These are phyloP conservation scores for Pelecanoides urinatrix DNA, from an alignment of 2,113 vertebrate species.

Conservation along the genomic window DNA sequence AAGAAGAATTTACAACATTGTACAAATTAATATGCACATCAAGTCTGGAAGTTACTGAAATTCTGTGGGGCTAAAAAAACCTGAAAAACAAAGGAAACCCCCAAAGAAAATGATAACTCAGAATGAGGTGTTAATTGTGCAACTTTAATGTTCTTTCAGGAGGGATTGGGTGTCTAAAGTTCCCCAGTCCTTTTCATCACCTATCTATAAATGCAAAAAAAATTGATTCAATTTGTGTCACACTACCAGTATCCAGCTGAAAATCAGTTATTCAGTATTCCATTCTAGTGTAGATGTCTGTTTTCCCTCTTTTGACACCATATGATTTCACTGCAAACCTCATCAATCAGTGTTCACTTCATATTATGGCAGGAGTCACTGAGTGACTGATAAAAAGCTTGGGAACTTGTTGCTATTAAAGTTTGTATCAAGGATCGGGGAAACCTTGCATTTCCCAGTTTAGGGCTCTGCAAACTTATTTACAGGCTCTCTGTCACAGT, in stretches of 20 bases:
- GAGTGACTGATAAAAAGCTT: not conserved
- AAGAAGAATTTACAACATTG: not conserved
- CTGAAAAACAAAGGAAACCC: not conserved
- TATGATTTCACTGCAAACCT: not conserved
- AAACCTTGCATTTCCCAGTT: not conserved
- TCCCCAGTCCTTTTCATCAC: not conserved
- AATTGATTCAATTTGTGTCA: not conserved
- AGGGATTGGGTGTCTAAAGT: not conserved
- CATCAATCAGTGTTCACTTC: not conserved
- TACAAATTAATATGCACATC: not conserved
- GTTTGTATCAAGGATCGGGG: not conserved
- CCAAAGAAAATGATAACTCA: not conserved
- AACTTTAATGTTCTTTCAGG: not conserved
- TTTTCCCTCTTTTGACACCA: not conserved
- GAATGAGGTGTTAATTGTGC: not conserved
- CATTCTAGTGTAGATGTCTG: not conserved
- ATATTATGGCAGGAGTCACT: not conserved
- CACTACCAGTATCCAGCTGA: not conserved
- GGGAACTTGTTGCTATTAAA: not conserved
- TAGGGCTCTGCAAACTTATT: not conserved
- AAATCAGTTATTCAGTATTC: not conserved
- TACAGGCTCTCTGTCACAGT: not conserved
- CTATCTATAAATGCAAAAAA: not conserved
- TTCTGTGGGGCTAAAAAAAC: not conserved
- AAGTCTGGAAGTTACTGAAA: not conserved